phyloP scores from a whole-genome alignment of 2,113 vertebrate species.

The Bufo bufo region DNA sequence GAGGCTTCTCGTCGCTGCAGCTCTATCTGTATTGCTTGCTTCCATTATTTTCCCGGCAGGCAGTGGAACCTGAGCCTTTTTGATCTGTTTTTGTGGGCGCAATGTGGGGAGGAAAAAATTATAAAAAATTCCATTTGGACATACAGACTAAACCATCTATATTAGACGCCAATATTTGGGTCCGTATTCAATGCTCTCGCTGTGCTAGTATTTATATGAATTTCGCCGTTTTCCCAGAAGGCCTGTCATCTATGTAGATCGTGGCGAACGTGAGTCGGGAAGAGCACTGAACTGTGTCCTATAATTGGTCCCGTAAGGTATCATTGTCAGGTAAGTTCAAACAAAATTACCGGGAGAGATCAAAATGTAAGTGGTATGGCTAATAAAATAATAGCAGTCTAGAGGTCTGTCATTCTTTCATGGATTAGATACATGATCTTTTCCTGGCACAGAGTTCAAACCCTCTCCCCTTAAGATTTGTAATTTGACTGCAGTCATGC shows the following conservation, averaged over 20 bases:
- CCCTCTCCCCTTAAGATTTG: constrained; percentile 65
- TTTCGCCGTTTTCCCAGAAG: neutral
- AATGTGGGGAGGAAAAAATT: too few species aligned
- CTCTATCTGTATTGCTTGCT: too few species aligned
- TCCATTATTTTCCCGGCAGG: too few species aligned
- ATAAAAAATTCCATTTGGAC: too few species aligned
- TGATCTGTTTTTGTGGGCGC: too few species aligned
- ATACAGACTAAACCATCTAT: neutral
- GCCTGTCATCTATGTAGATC: neutral
- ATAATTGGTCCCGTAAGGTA: constrained; percentile 53
- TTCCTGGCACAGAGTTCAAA: constrained; percentile 70
- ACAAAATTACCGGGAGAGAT: constrained; percentile 60
- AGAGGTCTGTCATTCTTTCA: constrained; percentile 66
- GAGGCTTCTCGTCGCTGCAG: too few species aligned
- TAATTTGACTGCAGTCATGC: constrained; percentile 69
- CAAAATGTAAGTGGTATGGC: constrained; percentile 61
- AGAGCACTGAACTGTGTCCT: constrained; percentile 39
- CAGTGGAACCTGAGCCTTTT: too few species aligned
- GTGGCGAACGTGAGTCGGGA: constrained; percentile 13
- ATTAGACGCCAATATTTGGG: neutral
- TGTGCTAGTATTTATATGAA: neutral
- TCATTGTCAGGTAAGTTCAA: constrained; percentile 61
- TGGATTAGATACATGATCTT: constrained; percentile 71
- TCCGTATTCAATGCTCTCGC: neutral
- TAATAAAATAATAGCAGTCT: constrained; percentile 69